Evolutionary conservation across 2,888 invertebrate genomes (phyloP).

Genomic region (Pseudanteris insignis): DNA sequence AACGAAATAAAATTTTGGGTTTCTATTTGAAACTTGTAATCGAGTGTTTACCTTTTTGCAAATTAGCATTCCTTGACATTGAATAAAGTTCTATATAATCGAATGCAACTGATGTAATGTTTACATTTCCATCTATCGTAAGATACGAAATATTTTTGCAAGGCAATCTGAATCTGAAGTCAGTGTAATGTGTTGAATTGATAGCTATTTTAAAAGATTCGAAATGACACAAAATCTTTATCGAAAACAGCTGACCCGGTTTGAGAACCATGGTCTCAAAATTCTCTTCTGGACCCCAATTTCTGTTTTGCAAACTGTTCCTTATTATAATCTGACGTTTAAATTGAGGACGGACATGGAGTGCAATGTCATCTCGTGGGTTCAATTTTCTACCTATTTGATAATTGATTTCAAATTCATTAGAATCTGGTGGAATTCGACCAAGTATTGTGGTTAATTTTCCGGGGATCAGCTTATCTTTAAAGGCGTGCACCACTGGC

Average conservation of each 20-base stretch:
- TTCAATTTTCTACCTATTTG: conserved; percentile 78
- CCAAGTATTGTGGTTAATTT: conserved; percentile 79
- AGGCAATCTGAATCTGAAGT: conserved; percentile 79
- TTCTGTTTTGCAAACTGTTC: conserved; percentile 69
- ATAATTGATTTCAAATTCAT: conserved; percentile 79
- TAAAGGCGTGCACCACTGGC: too few species aligned
- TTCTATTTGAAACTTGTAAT: too few species aligned
- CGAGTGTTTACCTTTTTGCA: too few species aligned
- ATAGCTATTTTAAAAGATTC: conserved; percentile 77
- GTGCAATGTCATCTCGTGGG: conserved; percentile 79
- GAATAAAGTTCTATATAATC: too few species aligned
- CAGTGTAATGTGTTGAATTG: conserved; percentile 81
- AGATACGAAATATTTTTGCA: conserved; percentile 74
- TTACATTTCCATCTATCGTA: conserved; percentile 81
- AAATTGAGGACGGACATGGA: conserved; percentile 76
- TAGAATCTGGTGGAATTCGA: conserved; percentile 70
- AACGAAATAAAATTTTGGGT: too few species aligned
- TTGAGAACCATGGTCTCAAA: conserved; percentile 71
- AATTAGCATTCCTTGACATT: too few species aligned
- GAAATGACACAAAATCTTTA: conserved; percentile 75
- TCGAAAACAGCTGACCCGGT: conserved; percentile 76
- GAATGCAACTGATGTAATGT: conserved; percentile 73
- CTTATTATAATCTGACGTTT: conserved; percentile 70
- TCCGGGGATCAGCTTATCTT: conserved; percentile 76
- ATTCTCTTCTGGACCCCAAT: conserved; percentile 73